phyloP scores from a whole-genome alignment of 1,140 invertebrate species.

The Periplaneta americana region DNA sequence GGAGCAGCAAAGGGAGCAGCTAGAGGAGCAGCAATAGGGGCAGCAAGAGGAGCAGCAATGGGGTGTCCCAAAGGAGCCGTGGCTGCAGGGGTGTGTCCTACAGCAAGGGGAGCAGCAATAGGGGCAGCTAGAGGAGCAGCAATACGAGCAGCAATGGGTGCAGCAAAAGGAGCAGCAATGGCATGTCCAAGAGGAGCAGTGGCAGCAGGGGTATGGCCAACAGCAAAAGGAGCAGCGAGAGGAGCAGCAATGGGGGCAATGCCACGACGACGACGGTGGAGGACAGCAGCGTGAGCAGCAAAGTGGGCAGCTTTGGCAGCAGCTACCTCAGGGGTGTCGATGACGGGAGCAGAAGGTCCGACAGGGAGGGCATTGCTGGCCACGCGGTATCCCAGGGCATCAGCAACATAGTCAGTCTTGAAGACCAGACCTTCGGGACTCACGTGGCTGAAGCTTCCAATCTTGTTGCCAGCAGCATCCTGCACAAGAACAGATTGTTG shows the following conservation, averaged over 20 bases:
- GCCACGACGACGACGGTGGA: neutral
- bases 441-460: conserved; percentile 48
- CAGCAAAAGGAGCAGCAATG: neutral
- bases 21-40: conserved; percentile 23
- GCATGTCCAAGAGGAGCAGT: neutral
- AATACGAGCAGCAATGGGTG: neutral
- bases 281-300: neutral
- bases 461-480: conserved; percentile 46
- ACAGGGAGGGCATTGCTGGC: conserved; percentile 38
- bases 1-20: neutral
- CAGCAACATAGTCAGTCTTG: conserved; percentile 44
- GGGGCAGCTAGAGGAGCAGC: conserved; percentile 4
- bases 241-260: conserved; percentile 28
- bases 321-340: neutral
- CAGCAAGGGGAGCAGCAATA: neutral
- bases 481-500: conserved; percentile 11
- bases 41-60: conserved; percentile 26
- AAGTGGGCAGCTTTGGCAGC: conserved; percentile 35
- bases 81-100: conserved; percentile 37
- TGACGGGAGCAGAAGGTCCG: neutral
- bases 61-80: conserved; percentile 13
- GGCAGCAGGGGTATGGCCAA: neutral
- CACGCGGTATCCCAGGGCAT: conserved; percentile 46
- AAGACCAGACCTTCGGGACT: conserved; percentile 46
- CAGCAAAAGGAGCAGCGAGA: conserved; percentile 25